These are phyloP conservation scores for Pygocentrus nattereri DNA, from an alignment of 2,797 vertebrate genomes.

Conservation along the genomic window DNA sequence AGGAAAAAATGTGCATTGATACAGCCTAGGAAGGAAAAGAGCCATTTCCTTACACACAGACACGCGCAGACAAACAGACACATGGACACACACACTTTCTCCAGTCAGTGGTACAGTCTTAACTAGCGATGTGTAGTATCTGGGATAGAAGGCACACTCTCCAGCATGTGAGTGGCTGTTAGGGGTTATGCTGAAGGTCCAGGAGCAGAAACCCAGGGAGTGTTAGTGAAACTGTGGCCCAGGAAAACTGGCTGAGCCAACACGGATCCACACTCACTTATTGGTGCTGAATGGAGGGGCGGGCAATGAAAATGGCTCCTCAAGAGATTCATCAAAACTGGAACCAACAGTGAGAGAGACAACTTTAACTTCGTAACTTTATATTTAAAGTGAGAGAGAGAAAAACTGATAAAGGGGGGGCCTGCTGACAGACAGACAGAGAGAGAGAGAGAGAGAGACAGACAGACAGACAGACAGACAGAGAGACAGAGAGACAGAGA, in stretches of 20 bases:
- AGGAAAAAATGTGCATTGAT: constrained; percentile 62
- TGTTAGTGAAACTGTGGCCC: constrained; percentile 71
- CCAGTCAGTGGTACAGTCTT: constrained; percentile 38
- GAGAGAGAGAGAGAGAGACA: neutral
- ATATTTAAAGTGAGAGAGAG: neutral
- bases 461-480: neutral
- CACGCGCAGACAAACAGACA: constrained; percentile 27
- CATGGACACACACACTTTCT: constrained; percentile 64
- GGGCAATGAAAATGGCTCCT: constrained; percentile 78
- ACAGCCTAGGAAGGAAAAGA: constrained; percentile 62
- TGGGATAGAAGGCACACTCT: constrained; percentile 22
- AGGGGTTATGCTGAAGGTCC: constrained; percentile 56
- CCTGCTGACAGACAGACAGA: no score
- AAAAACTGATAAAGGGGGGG: neutral
- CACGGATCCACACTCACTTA: constrained; percentile 82
- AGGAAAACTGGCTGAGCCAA: constrained; percentile 25
- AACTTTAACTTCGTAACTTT: constrained; percentile 44
- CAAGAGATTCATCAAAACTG: constrained; percentile 83
- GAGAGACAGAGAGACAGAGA: no score
- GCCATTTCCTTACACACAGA: constrained; percentile 63
- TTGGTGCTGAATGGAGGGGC: constrained; percentile 77
- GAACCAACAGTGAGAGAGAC: constrained; percentile 74
- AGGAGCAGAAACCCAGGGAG: constrained; percentile 51
- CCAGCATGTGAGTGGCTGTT: constrained; percentile 50
- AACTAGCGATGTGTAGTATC: constrained; percentile 63